Percentiles rank a stretch among this genome's conserved stretches.
These are phyloP conservation scores for Conomelus anceps DNA, from an alignment of 2,888 invertebrate species.

Conservation along the genomic window DNA sequence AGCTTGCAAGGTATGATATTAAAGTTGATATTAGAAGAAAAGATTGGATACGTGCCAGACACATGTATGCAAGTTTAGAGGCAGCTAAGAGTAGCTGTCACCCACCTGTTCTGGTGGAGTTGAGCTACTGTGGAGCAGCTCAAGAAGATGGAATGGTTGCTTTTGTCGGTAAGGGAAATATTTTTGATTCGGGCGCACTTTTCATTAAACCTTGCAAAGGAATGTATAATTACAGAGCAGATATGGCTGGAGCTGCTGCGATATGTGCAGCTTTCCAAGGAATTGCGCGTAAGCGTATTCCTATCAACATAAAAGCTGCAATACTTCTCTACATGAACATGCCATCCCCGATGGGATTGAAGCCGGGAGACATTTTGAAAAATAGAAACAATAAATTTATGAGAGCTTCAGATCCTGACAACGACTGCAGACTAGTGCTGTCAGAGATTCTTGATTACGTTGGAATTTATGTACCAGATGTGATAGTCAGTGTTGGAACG, in stretches of 20 bases:
- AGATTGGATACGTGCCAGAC: not conserved
- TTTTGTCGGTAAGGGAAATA: not conserved
- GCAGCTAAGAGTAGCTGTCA: not conserved
- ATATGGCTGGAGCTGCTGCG: not conserved
- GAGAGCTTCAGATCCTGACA: not conserved
- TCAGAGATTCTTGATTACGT: not conserved
- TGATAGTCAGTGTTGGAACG: not conserved
- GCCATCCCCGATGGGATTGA: not conserved
- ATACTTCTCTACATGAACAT: not conserved
- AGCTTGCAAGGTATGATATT: not conserved
- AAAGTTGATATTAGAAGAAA: not conserved
- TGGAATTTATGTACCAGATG: not conserved
- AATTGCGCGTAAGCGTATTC: not conserved
- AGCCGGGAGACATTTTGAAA: not conserved
- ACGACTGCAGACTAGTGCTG: not conserved
- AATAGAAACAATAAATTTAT: not conserved
- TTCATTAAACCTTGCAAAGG: not conserved
- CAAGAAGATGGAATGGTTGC: not conserved
- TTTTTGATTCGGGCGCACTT: not conserved
- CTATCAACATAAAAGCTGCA: not conserved
- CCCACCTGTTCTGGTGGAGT: not conserved
- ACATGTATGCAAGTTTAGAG: not conserved
- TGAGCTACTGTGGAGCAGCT: not conserved
- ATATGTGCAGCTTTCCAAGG: not conserved
- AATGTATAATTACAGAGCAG: not conserved